Conservation (phyloP, 1,140 invertebrate genomes). For the Cotesia typhae region DNA sequence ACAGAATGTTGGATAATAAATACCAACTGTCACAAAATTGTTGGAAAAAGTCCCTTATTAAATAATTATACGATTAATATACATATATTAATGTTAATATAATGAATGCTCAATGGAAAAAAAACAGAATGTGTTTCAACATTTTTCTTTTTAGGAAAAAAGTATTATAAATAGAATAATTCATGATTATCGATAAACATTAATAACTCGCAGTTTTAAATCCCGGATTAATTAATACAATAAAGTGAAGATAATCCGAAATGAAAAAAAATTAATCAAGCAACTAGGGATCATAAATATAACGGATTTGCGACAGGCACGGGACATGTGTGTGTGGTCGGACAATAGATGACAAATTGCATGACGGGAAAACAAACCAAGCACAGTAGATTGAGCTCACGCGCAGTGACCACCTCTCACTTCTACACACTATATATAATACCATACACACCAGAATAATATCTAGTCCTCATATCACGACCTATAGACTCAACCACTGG, state of each 20-base stretch:
- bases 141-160: too few species aligned
- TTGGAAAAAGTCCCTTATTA: too few species aligned
- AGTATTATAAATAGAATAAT: too few species aligned
- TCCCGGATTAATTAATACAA: background rate
- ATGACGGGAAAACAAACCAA: conserved; percentile 55
- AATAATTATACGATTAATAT: too few species aligned
- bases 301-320: conserved; percentile 45
- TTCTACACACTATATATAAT: conserved; percentile 27
- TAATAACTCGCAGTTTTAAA: background rate
- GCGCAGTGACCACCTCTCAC: conserved; percentile 33
- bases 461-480: too few species aligned
- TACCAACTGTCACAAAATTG: too few species aligned
- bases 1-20: too few species aligned
- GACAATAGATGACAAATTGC: conserved; percentile 62
- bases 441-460: too few species aligned
- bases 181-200: too few species aligned
- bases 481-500: conserved; percentile 27
- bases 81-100: too few species aligned
- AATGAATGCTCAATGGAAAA: too few species aligned
- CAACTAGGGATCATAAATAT: conserved; percentile 56
- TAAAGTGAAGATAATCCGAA: conserved; percentile 23
- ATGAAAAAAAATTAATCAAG: conserved; percentile 56
- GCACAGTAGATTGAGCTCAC: conserved; percentile 48
- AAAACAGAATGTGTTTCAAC: too few species aligned
- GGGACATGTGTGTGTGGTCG: conserved; percentile 35